Base-by-base conservation (phyloP, 2,113 vertebrate genomes). In the Calcarius ornatus region DNA sequence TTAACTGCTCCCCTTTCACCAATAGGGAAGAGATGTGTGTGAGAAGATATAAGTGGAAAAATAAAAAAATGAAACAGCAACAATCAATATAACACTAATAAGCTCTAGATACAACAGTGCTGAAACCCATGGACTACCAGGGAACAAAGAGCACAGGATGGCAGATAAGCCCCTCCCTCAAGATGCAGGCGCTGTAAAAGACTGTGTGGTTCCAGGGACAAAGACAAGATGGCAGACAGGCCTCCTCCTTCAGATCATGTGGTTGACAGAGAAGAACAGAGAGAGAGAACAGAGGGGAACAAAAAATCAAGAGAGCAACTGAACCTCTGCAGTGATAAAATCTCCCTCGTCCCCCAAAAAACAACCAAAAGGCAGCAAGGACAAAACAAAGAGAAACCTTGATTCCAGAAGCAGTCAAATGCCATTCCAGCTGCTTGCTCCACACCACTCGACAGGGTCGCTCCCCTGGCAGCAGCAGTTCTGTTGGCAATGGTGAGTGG, bases 381-480 rank as follows among this genome's bases (percentile, higher is more conserved):
- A 33, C 5, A 51, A 43, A 51, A 43, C 2, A 23, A 51, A 42
- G n/a, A 14, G 24, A 25, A 35, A 25, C 43, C 8, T 50, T 48
- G 43, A 31, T 57, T 66, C 42, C 35, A 50, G 57, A 66, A 57
- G 51, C 70, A 57, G 12, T 24, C 24, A 35, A 66, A 35, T 31
- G 31, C 4, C 20, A 13, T 16, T 35, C 0, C 1, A 50, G 31
- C 25, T 0, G 0, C 64, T 84, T 37, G 21, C 27, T 53, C 24
- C 35, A 28, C 4, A 2, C 17, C 9, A 2, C 10, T 5, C 1
- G 0, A 7, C 31, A 50, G 21, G 31, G 17, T 51, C 1, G 1
- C 18, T 37, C 22, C 1, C 5, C 17, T 0, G 2, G 27, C 22
- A 43, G 63, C 0, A 0, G 9, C 63, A 31, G 27, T 27, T 50